Base-by-base conservation (phyloP, 2,888 invertebrate genomes). In the Calameuta filiformis region DNA sequence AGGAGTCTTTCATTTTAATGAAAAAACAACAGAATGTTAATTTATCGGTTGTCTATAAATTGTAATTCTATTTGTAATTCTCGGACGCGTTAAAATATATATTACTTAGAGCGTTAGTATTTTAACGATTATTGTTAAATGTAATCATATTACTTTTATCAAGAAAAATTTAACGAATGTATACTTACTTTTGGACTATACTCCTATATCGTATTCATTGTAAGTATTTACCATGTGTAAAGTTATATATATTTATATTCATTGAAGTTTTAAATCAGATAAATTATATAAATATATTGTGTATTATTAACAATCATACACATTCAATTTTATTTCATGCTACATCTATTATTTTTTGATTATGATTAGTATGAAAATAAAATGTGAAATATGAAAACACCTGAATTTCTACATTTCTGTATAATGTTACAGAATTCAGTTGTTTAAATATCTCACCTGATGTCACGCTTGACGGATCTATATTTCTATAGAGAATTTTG, bases 281-380 rank as follows among this genome's bases (percentile, higher is more conserved):
- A 77, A 77, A 76, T 76, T 73, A 77, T 73, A 77, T 73, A 77
- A 56, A 77, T 75, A 75, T 75, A 69, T 56, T 56, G 56, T 23
- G 56, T 56, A 23, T 23, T 56, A 56, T 56, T 56, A 56, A 56
- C 56, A 56, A 56, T 9, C 23, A 56, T 56, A 23, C 23, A 56
- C 2, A 56, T 56, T 56, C 23, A 23, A 56, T 23, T 56, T 56
- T 23, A 56, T 56, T 56, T 56, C 2, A 23, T 56, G 56, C 23
- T 56, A 9, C 56, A 56, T 56, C 9, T 23, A 56, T 56, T 23
- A 56, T 9, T 40, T 15, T 56, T 23, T 6, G 56, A 23, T 56
- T 23, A 56, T 31, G 31, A 31, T 31, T 31, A 31, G 56, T 56
- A 56, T 23, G 15, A 56, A 56, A 56, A 0, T 56, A 56, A 56